Conservation (phyloP, 2,797 vertebrate species). For the Margarornis squamiger region DNA sequence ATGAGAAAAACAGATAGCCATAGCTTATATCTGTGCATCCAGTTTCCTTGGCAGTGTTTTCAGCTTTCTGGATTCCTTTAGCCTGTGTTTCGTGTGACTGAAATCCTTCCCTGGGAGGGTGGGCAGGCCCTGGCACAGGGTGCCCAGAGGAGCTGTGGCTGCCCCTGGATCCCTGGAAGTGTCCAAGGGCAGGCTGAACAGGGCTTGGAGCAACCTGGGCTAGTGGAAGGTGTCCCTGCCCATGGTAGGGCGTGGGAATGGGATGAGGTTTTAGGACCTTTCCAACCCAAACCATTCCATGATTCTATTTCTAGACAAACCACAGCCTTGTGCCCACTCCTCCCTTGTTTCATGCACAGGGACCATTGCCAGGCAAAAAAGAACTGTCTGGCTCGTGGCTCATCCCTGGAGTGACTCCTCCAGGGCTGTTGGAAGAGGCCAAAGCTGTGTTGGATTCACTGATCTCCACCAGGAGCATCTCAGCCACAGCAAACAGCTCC, state of each 20-base stretch:
- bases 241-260: not conserved
- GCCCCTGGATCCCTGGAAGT: not conserved
- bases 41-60: not conserved
- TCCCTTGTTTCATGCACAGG: not conserved
- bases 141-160: not conserved
- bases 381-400: not conserved
- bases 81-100: not conserved
- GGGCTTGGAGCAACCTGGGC: not conserved
- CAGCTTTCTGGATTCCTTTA: not conserved
- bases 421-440: not conserved
- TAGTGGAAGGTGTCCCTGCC: not conserved
- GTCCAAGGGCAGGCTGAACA: fast-evolving
- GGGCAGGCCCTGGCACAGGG: not conserved
- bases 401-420: not conserved
- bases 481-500: not conserved
- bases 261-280: fast-evolving
- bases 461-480: not conserved
- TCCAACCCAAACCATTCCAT: fast-evolving
- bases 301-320: not conserved
- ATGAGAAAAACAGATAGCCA: not conserved
- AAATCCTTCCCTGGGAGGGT: fast-evolving
- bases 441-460: too few relatives aligned
- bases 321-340: not conserved
- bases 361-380: not conserved
- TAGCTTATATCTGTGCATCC: not conserved